Evolutionary conservation across 2,888 invertebrate species (phyloP), one percentile per base, ranked within the genome.

Genomic region (Petrolisthes manimaculis): DNA sequence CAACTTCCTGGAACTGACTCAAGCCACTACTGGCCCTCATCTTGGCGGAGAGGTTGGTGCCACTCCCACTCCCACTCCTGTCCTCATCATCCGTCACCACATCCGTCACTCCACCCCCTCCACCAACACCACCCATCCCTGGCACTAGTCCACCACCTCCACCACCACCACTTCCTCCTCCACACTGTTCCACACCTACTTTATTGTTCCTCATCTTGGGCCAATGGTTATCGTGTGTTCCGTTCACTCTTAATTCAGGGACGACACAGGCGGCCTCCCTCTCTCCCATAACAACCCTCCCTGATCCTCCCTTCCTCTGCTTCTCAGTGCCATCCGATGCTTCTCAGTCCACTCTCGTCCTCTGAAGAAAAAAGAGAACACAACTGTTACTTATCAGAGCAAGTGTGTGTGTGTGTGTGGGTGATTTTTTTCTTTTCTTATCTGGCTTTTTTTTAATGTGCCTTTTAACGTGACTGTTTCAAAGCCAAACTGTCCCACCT

Each of bases 1-100:
- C 74, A 6, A 83, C 83, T 24, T 83, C 83, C 12, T 71, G 83
- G 75, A 83, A 83, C 56, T 83, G 83, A 37, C 83, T 83, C 24
- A 56, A 21, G 18, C 83, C 83, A 56, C 83, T 83, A 56, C 54
- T 37, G 55, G 56, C 74, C 9, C 83, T 74, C 24, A 83, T 24
- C 24, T 75, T 74, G 55, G 83, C 83, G 75, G 83, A 83, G 55
- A 56, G 55, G 56, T 71, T 71, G 18, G 71, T n/a, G 6, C 71
- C 71, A n/a, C 71, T 71, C n/a, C 71, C 71, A 12, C 71, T 21
- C n/a, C 71, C 71, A 12, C 71, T 21, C 14, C 71, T 12, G 21
- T 71, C 71, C 71, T 71, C 71, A n/a, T 71, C 71, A 71, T 71
- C 71, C 71, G 18, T 21, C 21, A 71, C 71, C 71, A 71, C 71